Evolutionary conservation across 1,140 invertebrate species (phyloP).

Genomic region (Bombyx mandarina): DNA sequence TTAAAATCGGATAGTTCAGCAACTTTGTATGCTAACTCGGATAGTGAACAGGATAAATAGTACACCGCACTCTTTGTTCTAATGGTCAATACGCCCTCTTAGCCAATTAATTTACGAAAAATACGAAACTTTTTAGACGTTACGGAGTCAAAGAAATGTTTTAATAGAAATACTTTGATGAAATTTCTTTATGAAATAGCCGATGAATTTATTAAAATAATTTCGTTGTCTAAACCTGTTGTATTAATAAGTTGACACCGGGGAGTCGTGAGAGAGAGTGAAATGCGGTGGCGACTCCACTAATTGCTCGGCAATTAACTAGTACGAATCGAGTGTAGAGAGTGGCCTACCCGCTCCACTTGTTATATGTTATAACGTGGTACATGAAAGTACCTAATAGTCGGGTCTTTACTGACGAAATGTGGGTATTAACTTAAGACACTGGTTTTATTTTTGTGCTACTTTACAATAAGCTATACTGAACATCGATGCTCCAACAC

Average conservation of each 20-base stretch:
- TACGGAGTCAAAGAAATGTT: not conserved
- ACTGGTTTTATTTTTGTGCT: too few species aligned
- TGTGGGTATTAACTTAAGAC: not conserved
- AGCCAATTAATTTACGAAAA: too few species aligned
- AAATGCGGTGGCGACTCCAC: conserved; percentile 40
- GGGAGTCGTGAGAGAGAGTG: conserved; percentile 35
- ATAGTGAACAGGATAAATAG: not conserved
- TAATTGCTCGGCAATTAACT: conserved; percentile 58
- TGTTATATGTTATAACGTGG: conserved; percentile 51
- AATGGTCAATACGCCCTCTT: conserved; percentile 2
- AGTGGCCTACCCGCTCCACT: conserved; percentile 63
- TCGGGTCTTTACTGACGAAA: conserved; percentile 27
- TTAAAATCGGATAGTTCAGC: too few species aligned
- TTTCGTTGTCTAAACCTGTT: too few species aligned
- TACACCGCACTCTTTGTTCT: conserved; percentile 1
- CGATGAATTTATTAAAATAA: too few species aligned
- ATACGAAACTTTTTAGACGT: too few species aligned
- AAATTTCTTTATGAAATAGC: too few species aligned
- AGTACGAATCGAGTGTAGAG: conserved; percentile 57
- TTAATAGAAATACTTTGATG: not conserved
- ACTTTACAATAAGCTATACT: too few species aligned
- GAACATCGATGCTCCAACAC: too few species aligned
- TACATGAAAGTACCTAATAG: conserved; percentile 44
- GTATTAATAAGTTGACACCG: too few species aligned
- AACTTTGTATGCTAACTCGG: not conserved